Base-by-base conservation (phyloP, 2,797 vertebrate genomes). In the Potorous gilbertii region DNA sequence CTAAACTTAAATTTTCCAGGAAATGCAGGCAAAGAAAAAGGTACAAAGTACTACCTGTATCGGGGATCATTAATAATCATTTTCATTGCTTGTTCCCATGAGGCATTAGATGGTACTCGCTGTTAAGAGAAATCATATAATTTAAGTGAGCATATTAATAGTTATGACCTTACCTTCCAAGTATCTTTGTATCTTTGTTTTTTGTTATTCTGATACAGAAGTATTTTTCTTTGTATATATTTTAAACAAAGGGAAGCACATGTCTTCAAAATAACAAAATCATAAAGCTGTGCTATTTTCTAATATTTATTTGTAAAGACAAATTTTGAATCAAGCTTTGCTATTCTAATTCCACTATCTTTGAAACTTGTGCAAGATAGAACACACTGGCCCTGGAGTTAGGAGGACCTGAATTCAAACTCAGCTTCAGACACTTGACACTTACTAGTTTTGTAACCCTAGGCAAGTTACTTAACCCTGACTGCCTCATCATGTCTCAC, bases 61-160 rank as follows among this genome's bases (percentile, higher is more conserved):
- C 99, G 99, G 91, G 99, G 99, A 98, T 99, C 99, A 90, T 99
- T 99, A 97, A 99, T 99, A 92, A 99, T 99, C 99, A 99, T 99
- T 98, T 99, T 99, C 99, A 99, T 99, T 56, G 99, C 99, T 97
- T 99, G 99, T 90, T 99, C 99, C 99, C 99, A 99, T 0, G 99
- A 99, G 31, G 99, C 99, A 98, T 99, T 99, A 52, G 99, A 99
- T 1, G 99, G 99, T 50, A 99, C 99, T 8, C 99, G 98, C 99
- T 99, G 98, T 93, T 94, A 96, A 98, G 0, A 91, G 81, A 92
- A 97, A 56, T 96, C 93, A 92, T 46, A 81, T 81, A 87, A 87
- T 87, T 87, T 87, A 87, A 87, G 40, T 46, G 24, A 3, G 34
- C 16, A 74, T 74, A 18, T 21, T 50, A 87, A 46, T 21, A 81